Percentiles rank a stretch among this genome's conserved stretches.
Conservation (phyloP, 2,888 invertebrate genomes). For the Gasteruption jaculator region DNA sequence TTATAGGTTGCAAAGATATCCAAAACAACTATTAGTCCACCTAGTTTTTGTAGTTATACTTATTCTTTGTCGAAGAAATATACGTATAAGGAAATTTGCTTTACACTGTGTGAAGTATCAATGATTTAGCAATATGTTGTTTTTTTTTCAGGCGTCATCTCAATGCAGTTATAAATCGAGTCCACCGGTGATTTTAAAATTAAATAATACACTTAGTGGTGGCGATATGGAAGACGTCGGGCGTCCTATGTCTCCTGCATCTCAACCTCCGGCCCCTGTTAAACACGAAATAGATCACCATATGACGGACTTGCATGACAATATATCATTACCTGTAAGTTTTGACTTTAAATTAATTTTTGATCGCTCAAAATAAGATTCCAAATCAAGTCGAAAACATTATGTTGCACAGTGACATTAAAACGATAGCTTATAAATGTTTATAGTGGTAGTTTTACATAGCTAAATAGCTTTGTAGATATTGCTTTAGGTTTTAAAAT, state of each 20-base stretch:
- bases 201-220: slow-evolving; percentile 59
- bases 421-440: no score
- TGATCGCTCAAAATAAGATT: no score
- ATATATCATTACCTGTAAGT: slow-evolving; percentile 51
- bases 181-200: slow-evolving; percentile 58
- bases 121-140: slow-evolving; percentile 11
- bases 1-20: background rate
- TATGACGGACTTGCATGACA: slow-evolving; percentile 52
- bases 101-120: background rate
- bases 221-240: slow-evolving; percentile 55
- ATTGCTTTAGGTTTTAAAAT: no score
- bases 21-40: background rate
- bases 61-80: slow-evolving; percentile 7
- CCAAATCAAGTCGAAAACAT: no score
- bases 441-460: no score
- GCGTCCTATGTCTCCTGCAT: slow-evolving; percentile 57
- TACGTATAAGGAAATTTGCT: slow-evolving; percentile 1
- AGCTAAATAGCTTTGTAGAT: no score
- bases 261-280: slow-evolving; percentile 54
- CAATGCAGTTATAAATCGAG: slow-evolving; percentile 65
- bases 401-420: no score
- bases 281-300: slow-evolving; percentile 63
- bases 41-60: slow-evolving; percentile 9
- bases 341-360: slow-evolving; percentile 9
- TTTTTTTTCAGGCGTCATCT: slow-evolving; percentile 56